Percentiles rank a stretch among this genome's conserved stretches.
phyloP scores from a whole-genome alignment of 2,113 vertebrate species.

The Murina feae region DNA sequence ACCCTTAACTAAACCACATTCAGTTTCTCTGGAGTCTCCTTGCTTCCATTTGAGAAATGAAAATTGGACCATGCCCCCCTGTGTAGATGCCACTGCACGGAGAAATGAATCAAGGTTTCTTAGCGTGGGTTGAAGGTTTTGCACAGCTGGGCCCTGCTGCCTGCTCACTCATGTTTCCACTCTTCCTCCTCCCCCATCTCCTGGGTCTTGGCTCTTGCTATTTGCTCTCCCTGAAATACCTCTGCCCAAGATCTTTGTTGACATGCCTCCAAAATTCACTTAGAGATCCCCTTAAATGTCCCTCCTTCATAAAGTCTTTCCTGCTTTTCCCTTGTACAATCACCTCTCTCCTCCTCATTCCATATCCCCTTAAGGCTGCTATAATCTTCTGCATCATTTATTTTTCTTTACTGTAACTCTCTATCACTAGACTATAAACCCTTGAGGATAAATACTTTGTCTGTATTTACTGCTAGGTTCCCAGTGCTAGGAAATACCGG shows the following conservation, averaged over 20 bases:
- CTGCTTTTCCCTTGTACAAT: background rate
- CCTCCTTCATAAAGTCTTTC: background rate
- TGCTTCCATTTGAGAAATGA: background rate
- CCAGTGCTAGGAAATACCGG: background rate
- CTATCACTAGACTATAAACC: background rate
- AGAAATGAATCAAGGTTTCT: background rate
- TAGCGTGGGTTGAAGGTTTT: background rate
- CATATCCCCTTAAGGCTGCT: background rate
- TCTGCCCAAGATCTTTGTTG: background rate
- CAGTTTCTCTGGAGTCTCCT: background rate
- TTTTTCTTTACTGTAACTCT: background rate
- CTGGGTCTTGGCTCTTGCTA: background rate
- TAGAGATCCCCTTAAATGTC: background rate
- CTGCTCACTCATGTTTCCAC: rapidly evolving
- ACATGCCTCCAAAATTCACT: background rate
- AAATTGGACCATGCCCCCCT: background rate
- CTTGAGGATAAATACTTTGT: background rate
- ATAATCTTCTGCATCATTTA: background rate
- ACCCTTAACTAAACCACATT: background rate
- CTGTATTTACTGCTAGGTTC: background rate
- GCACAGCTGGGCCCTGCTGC: rapidly evolving
- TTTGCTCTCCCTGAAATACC: background rate
- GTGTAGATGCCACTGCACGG: rapidly evolving
- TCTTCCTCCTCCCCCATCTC: rapidly evolving
- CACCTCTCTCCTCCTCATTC: background rate